Evolutionary conservation across 37 sponge, comb jelly and placozoan species (phyloP), one percentile per base, ranked within the genome.

Genomic region (Chondrosia reniformis): DNA sequence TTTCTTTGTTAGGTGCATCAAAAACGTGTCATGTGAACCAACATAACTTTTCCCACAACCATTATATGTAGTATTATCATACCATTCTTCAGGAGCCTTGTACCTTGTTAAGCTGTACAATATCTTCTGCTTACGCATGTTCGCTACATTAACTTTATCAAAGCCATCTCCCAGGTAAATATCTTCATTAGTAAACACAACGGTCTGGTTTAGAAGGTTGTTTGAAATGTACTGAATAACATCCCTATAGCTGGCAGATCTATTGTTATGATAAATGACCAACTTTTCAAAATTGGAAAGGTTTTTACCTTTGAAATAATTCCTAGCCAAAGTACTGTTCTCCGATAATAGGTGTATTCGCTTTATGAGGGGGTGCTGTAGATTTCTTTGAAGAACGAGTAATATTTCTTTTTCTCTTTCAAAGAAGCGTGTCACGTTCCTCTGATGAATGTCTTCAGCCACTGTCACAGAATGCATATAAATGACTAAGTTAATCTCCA

Each of bases 1-100:
- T 7, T 25, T 25, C 28, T 6, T 30, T 19, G 17, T 59, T 6
- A 59, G 61, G n/a, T 59, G 61, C 17, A 59, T 19, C 8, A 59
- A 7, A 13, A 59, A 59, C 17, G 61, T 59, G 61, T 59, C 61
- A 59, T 59, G 61, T 59, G 61, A 59, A 30, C 52, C 52, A 19
- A 49, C 52, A 15, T 49, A n/a, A n/a, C n/a, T n/a, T n/a, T n/a
- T n/a, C n/a, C 30, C 61, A 59, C 61, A 59, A 7, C n/a, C 6
- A 6, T 59, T 59, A 6, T 59, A 30, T 30, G 9, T 25, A 59
- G 22, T 30, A 59, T 25, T 59, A 30, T 5, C 61, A n/a, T n/a
- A n/a, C n/a, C n/a, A n/a, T n/a, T n/a, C n/a, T 13, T 59, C 61
- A 30, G 61, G 61, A 30, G 61, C 61, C n/a, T 59, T 25, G 8